Evolutionary conservation across 2,797 vertebrate genomes (phyloP).

Genomic region (Glossophaga mutica): DNA sequence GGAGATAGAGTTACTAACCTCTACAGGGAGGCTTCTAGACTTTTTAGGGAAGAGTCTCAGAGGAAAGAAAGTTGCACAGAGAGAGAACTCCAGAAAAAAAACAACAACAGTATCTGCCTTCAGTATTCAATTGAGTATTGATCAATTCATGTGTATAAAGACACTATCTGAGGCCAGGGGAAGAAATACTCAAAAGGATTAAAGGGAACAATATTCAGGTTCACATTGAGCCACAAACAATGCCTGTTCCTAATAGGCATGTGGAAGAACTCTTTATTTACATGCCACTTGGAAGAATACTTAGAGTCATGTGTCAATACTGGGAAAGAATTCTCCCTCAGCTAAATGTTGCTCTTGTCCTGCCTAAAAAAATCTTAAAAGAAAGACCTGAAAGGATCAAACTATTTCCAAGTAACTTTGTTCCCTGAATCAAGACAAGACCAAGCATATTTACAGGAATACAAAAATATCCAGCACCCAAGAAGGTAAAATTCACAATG

Average conservation of each 20-base stretch:
- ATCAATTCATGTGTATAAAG: not conserved
- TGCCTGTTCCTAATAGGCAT: not conserved
- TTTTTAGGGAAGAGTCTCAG: not conserved
- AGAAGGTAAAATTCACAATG: not conserved
- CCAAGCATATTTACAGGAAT: not conserved
- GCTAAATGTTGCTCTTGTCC: not conserved
- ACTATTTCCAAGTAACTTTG: not conserved
- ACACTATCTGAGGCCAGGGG: not conserved
- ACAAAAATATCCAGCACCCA: not conserved
- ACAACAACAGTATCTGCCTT: not conserved
- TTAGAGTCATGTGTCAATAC: not conserved
- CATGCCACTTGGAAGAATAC: not conserved
- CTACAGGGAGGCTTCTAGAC: not conserved
- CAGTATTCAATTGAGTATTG: not conserved
- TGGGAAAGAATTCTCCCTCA: not conserved
- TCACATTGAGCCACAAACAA: not conserved
- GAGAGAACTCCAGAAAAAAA: not conserved
- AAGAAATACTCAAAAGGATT: not conserved
- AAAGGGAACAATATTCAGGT: not conserved
- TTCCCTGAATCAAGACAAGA: not conserved
- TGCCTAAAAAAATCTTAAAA: not conserved
- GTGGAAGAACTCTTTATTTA: not conserved
- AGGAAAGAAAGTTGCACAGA: not conserved
- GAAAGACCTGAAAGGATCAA: not conserved
- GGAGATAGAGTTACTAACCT: not conserved